These are phyloP conservation scores for Oncorhynchus gorbuscha DNA, from an alignment of 2,113 vertebrate genomes.

Conservation along the genomic window DNA sequence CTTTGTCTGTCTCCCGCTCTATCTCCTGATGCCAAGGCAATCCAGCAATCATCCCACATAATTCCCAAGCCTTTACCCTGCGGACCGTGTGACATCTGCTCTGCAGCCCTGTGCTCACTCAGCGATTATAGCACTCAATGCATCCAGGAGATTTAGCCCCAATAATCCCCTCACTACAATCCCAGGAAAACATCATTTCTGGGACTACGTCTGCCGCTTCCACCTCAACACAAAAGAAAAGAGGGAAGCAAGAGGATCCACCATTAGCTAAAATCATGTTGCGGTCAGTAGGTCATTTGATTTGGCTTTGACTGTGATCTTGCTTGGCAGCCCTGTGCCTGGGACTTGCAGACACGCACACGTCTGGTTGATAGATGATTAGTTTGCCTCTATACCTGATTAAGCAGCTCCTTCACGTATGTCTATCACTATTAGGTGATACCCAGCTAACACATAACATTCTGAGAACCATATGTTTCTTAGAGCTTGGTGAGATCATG, in stretches of 20 bases:
- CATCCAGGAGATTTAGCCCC: slow-evolving; percentile 74
- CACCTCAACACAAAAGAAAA: slow-evolving; percentile 10
- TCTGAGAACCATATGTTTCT: too few species aligned
- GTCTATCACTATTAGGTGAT: neutral
- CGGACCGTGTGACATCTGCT: slow-evolving; percentile 78
- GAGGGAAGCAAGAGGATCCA: neutral
- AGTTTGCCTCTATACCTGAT: slow-evolving; percentile 5
- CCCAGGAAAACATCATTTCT: slow-evolving; percentile 55
- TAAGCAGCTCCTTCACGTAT: neutral
- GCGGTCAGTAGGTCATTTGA: slow-evolving; percentile 21
- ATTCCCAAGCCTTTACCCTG: slow-evolving; percentile 69
- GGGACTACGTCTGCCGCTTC: slow-evolving; percentile 18
- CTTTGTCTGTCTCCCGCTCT: neutral
- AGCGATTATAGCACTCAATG: slow-evolving; percentile 75
- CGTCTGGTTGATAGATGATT: neutral
- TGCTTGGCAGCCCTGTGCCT: neutral
- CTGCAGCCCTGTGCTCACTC: slow-evolving; percentile 57
- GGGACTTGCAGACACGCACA: neutral
- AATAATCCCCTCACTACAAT: slow-evolving; percentile 70
- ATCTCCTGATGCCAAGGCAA: slow-evolving; percentile 51
- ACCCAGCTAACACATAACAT: too few species aligned
- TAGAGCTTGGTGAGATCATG: too few species aligned
- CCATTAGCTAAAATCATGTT: slow-evolving; percentile 25
- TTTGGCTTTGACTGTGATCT: slow-evolving; percentile 13
- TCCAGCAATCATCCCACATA: slow-evolving; percentile 70